Evolutionary conservation across 2,113 vertebrate species (phyloP), one percentile per base, ranked within the genome.

Genomic region (Potamarius usumacintae): DNA sequence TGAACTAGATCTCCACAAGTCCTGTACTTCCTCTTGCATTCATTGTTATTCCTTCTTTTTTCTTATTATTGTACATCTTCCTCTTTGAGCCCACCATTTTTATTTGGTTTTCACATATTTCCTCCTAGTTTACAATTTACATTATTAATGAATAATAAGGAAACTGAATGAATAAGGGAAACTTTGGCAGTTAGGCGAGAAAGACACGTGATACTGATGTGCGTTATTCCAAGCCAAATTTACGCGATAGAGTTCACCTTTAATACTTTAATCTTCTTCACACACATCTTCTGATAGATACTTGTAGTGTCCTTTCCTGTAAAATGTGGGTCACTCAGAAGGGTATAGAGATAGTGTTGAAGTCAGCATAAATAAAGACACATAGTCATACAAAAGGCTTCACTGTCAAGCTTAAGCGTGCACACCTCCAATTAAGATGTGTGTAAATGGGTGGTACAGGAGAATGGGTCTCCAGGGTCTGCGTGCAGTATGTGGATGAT

Each of bases 41-140:
- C 42, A 86, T 87, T 82, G n/a, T 89, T 81, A 82, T 88, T 89
- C 82, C 81, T 77, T 79, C 67, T 90, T 86, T 83, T 83, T 86
- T 84, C n/a, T 85, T 71, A 57, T 90, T 84, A 88, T 30, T 86
- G 62, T 11, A 8, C 25, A 17, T 30, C 60, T 88, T 88, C 78
- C 79, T 86, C 63, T 76, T 86, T 87, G 82, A 83, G 22, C 72
- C 22, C 18, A 7, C 67, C 57, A 50, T 27, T 71, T 87, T 85
- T 65, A 8, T 82, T 81, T 76, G 14, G 27, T 52, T 65, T 42
- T 80, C 57, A 62, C 20, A 57, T 63, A 77, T 77, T 69, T 82
- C 60, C 77, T 60, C 22, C 20, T 63, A 50, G 42, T 50, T 60
- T 81, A 81, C 42, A 81, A 53, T 77, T 63, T 11, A 30, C 8